Evolutionary conservation across 2,113 vertebrate genomes (phyloP).

Genomic region (Pangasianodon gigas): DNA sequence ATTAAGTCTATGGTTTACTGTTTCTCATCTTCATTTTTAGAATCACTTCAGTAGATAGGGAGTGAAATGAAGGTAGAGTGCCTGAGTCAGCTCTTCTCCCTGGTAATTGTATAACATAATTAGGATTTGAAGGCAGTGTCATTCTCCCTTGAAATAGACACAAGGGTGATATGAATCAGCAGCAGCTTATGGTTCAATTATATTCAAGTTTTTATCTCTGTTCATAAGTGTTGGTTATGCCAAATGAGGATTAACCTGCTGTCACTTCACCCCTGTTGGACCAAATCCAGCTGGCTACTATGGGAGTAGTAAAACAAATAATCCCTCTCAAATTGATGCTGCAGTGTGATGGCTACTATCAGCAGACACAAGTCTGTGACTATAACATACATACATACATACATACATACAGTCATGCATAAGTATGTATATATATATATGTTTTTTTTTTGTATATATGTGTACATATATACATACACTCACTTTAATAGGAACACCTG

Average conservation of each 20-base stretch:
- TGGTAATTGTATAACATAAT: not conserved
- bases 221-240: constrained; percentile 36
- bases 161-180: constrained; percentile 24
- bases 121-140: not conserved
- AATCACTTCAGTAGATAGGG: not conserved
- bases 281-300: not conserved
- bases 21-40: not conserved
- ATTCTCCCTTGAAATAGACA: constrained; percentile 15
- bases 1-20: not conserved
- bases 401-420: not conserved
- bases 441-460: not conserved
- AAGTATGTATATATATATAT: not conserved
- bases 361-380: not conserved
- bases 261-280: not conserved
- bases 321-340: not conserved
- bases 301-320: not conserved
- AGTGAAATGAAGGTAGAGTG: not conserved
- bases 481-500: too few relatives aligned
- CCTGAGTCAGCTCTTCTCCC: not conserved
- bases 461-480: not conserved
- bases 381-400: not conserved
- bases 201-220: constrained; percentile 30
- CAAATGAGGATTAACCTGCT: constrained; percentile 29
- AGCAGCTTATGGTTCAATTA: constrained; percentile 38
- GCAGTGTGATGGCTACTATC: not conserved